Conservation (phyloP, 2,113 vertebrate species). For the Muntiacus muntjak region DNA sequence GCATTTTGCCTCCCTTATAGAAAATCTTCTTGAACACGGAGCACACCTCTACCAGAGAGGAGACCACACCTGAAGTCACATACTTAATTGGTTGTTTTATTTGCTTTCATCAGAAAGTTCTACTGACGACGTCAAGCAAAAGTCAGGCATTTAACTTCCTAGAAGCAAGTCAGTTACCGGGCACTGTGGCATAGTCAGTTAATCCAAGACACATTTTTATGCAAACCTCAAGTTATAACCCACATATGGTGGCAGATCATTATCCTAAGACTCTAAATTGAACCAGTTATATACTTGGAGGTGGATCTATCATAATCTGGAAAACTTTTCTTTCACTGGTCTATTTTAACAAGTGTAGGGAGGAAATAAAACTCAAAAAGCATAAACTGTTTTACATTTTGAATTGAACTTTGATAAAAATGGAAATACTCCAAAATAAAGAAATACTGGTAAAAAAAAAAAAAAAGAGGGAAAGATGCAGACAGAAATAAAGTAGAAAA, state of each 20-base stretch:
- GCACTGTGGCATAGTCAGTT: constrained; percentile 69
- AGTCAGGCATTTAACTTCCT: constrained; percentile 65
- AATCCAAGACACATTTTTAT: constrained; percentile 82
- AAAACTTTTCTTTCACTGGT: constrained; percentile 69
- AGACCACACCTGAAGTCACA: constrained; percentile 85
- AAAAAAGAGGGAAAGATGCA: constrained; percentile 26
- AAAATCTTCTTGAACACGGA: constrained; percentile 68
- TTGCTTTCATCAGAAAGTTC: constrained; percentile 11
- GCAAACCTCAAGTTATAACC: constrained; percentile 80
- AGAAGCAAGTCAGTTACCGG: constrained; percentile 60
- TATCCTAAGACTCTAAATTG: constrained; percentile 81
- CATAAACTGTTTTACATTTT: constrained; percentile 69
- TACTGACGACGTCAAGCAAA: constrained; percentile 15
- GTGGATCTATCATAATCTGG: constrained; percentile 75
- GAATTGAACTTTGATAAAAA: constrained; percentile 55
- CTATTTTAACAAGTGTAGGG: constrained; percentile 79
- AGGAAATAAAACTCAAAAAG: constrained; percentile 76
- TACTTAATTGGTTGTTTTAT: background rate
- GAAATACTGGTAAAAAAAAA: background rate
- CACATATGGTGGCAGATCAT: constrained; percentile 82
- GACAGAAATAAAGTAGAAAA: constrained; percentile 45
- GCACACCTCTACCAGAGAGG: constrained; percentile 57
- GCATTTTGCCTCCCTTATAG: constrained; percentile 58
- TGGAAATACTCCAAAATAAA: constrained; percentile 70
- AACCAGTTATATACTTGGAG: constrained; percentile 79